Base-by-base conservation (phyloP, 2,113 vertebrate genomes). In the Puffinus mauretanicus region DNA sequence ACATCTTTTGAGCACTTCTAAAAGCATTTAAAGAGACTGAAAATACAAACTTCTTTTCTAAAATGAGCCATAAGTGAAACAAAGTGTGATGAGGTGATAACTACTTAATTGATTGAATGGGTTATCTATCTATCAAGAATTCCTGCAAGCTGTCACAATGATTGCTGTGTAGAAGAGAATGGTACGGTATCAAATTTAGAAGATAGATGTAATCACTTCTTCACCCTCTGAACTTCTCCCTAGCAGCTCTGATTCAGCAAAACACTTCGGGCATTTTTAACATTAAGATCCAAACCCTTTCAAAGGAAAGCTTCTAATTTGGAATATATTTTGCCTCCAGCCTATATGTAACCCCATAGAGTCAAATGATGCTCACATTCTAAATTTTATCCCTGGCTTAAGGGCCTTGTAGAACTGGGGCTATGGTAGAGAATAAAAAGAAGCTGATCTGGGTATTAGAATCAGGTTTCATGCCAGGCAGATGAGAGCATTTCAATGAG, bases 11-110 rank as follows among this genome's bases (percentile, higher is more conserved):
- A 93, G 36, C 26, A 81, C n/a, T 58, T 92, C 44, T 89, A 93
- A 88, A 95, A 94, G 70, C 84, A 73, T 94, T 90, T 95, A 82
- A 94, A 69, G 58, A 47, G 40, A 87, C 42, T 44, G 42, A 93
- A 96, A 97, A 95, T 9, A 78, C 47, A 96, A 94, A 46, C 72
- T 73, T 32, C 19, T 49, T 82, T 82, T 72, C 1, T 15, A 87
- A 71, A 97, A 83, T 73, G 46, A 92, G 22, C 67, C 52, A 52
- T 71, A 93, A 82, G 15, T 72, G 76, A 88, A 96, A 95, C 46
- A 89, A 78, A 91, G 86, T 87, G 49, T 38, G 57, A 95, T 71
- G 73, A 86, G 38, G 25, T 54, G 36, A 64, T 78, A 93, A 87
- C 72, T 84, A 64, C 49, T 77, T 79, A 92, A 93, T 67, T 81